These are phyloP conservation scores for Diplogasteroides magnus DNA, from an alignment of 1,140 invertebrate species.

Conservation along the genomic window DNA sequence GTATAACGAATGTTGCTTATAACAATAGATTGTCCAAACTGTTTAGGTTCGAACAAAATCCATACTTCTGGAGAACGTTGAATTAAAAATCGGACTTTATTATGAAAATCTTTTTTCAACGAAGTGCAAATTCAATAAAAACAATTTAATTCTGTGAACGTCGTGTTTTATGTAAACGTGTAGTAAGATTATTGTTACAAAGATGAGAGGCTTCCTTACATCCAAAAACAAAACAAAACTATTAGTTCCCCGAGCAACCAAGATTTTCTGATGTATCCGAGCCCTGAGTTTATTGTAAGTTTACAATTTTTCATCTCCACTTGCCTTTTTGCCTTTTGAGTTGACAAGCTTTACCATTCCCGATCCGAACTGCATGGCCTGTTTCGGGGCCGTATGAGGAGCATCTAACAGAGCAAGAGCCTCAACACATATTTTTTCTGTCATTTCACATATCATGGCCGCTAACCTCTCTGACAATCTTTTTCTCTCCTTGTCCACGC, in stretches of 20 bases:
- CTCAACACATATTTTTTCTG: conserved; percentile 5
- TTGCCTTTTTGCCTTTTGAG: no score
- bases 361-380: conserved; percentile 97
- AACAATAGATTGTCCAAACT: neutral
- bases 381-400: conserved; percentile 70
- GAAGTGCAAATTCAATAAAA: neutral
- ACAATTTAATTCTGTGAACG: no score
- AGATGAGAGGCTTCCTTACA: no score
- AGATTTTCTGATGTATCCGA: no score
- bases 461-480: conserved; percentile 73
- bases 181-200: no score
- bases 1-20: neutral
- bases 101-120: no score
- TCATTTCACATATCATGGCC: conserved; percentile 20
- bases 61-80: neutral
- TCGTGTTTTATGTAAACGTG: no score
- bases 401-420: conserved; percentile 10
- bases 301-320: no score
- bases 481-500: conserved; percentile 83
- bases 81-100: no score
- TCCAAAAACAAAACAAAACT: no score
- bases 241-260: no score
- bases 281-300: no score
- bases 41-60: neutral
- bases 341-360: conserved; percentile 76